Percentiles rank a stretch among this genome's conserved stretches.
phyloP scores from a whole-genome alignment of 2,797 vertebrate genomes.

The Xiphophorus birchmanni region DNA sequence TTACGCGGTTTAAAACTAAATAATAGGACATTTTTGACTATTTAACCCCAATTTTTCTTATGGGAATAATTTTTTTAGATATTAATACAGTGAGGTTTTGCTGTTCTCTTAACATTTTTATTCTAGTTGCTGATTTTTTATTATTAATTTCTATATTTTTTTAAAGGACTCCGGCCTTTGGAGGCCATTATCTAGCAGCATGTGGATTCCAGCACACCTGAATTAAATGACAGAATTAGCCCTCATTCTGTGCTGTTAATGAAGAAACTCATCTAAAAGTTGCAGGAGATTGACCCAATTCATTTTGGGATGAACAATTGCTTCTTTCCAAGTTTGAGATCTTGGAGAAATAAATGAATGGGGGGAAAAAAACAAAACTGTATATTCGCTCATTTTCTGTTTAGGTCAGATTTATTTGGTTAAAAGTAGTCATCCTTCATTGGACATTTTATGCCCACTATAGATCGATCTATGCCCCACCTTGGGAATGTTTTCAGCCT shows the following conservation, averaged over 20 bases:
- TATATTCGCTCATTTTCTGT: neutral
- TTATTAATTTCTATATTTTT: neutral
- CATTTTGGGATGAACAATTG: neutral
- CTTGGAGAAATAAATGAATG: neutral
- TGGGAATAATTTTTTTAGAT: neutral
- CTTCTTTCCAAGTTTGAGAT: neutral
- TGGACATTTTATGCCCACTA: neutral
- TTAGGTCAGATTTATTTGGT: neutral
- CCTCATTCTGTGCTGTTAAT: neutral
- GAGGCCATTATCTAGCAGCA: neutral
- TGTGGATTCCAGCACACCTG: neutral
- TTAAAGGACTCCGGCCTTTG: neutral
- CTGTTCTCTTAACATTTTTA: too few species aligned
- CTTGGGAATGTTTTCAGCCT: neutral
- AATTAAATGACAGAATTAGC: neutral
- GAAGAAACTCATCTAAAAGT: neutral
- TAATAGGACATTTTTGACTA: neutral
- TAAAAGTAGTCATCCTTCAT: neutral
- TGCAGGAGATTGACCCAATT: neutral
- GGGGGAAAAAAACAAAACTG: neutral
- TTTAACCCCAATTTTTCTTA: neutral
- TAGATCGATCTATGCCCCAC: neutral
- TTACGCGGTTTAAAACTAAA: neutral
- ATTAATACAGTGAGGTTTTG: neutral
- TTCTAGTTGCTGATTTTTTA: neutral